A percentile compares a stretch with the other conserved stretches of the same genome.
These are phyloP conservation scores for Scomberomorus guttatus DNA, from an alignment of 2,797 vertebrate species.

Conservation along the genomic window DNA sequence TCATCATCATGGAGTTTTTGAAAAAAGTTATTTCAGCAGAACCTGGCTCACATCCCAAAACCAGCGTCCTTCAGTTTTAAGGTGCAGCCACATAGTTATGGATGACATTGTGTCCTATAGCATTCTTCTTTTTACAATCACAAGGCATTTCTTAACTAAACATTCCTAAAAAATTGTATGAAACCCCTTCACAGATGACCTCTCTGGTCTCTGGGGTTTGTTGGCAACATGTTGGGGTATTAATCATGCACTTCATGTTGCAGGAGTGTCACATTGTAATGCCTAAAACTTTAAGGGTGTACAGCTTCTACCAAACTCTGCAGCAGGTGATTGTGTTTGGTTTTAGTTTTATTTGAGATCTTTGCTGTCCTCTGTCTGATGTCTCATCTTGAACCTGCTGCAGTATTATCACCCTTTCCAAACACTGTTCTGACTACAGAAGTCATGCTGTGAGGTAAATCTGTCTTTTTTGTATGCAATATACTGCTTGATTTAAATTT, in stretches of 20 bases:
- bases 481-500: not conserved
- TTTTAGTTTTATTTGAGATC: too few species aligned
- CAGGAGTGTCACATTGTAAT: not conserved
- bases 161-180: too few species aligned
- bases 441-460: not conserved
- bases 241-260: not conserved
- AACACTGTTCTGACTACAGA: too few species aligned
- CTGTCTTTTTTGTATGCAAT: not conserved
- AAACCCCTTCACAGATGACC: too few species aligned
- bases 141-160: too few species aligned
- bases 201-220: not conserved
- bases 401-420: not conserved
- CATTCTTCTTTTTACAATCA: too few species aligned
- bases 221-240: not conserved
- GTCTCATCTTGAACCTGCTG: not conserved
- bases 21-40: not conserved
- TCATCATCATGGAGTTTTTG: not conserved
- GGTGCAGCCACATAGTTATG: not conserved
- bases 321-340: conserved; percentile 14
- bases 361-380: not conserved
- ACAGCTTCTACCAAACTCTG: not conserved
- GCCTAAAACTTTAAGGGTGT: not conserved
- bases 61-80: not conserved
- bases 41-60: conserved; percentile 7
- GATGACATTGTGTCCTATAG: not conserved